Base-by-base conservation (phyloP, 2,888 invertebrate genomes). In the Anagyrus pseudococci region DNA sequence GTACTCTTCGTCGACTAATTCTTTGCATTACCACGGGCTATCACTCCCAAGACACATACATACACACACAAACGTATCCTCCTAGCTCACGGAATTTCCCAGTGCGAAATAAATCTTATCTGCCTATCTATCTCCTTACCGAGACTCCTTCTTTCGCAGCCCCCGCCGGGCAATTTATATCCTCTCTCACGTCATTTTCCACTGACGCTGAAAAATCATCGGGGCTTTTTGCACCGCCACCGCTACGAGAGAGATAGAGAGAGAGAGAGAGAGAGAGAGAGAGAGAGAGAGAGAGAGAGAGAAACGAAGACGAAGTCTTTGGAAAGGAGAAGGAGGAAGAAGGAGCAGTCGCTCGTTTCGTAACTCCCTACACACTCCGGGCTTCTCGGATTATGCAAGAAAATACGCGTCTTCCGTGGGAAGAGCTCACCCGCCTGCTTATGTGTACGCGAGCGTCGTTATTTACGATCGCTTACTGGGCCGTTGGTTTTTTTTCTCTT, bases 161-260 rank as follows among this genome's bases (percentile, higher is more conserved):
- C 25, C 37, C 41, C 55, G 46, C 41, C 20, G 64, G 19, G 50
- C 55, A 61, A 65, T 65, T 65, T 65, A 58, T 65, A 65, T 65
- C 47, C 43, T 37, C 64, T 43, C 56, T 54, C 61, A 22, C 62
- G 59, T 66, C 66, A 66, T 62, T 66, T 66, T 66, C 66, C 59
- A 44, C 43, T 62, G 66, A 66, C 59, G 56, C 49, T 66, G 62
- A 66, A 66, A 66, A 66, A 66, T 66, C 61, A 52, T 64, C 64
- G 19, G 29, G 29, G 29, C 29, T 29, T 29, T 29, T 29, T 29
- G 29, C 29, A 10, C 29, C n/a, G n/a, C n/a, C n/a, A n/a, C n/a
- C n/a, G n/a, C n/a, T n/a, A n/a, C n/a, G n/a, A n/a, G n/a, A n/a
- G n/a, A n/a, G n/a, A n/a, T n/a, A n/a, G n/a, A n/a, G n/a, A n/a